These are phyloP conservation scores for Cassiopea andromeda DNA, from an alignment of 30 jellyfish, hydroid and myxozoan species.

Conservation along the genomic window DNA sequence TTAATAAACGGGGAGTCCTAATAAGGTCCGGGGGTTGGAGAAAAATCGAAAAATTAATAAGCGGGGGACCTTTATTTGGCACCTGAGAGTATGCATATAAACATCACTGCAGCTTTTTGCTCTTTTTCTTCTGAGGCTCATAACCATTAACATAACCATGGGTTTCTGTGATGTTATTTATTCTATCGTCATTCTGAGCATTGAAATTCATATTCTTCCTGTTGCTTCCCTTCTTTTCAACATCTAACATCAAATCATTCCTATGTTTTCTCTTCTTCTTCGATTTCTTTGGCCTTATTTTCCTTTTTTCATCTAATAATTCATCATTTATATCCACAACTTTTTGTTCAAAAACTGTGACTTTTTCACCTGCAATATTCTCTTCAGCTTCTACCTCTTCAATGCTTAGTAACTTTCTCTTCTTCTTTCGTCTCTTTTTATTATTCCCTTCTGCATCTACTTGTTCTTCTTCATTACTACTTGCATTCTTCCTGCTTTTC, in stretches of 20 bases:
- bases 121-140: slow-evolving; percentile 9
- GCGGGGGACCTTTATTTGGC: not conserved
- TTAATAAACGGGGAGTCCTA: too few species aligned
- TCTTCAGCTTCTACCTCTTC: not conserved
- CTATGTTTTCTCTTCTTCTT: slow-evolving; percentile 3
- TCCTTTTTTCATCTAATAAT: not conserved
- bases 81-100: not conserved
- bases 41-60: not conserved
- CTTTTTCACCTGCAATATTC: not conserved
- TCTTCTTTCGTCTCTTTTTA: not conserved
- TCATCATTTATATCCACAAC: not conserved
- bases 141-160: not conserved
- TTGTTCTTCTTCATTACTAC: slow-evolving; percentile 2
- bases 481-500: not conserved
- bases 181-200: not conserved
- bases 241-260: not conserved
- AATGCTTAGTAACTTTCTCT: not conserved
- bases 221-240: not conserved
- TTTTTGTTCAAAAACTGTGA: not conserved
- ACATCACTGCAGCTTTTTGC: not conserved
- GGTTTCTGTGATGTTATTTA: not conserved
- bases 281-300: slow-evolving; percentile 8
- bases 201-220: not conserved
- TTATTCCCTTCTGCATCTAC: not conserved
- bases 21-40: not conserved